Evolutionary conservation across 2,113 vertebrate species (phyloP).

Genomic region (Pristiophorus japonicus): DNA sequence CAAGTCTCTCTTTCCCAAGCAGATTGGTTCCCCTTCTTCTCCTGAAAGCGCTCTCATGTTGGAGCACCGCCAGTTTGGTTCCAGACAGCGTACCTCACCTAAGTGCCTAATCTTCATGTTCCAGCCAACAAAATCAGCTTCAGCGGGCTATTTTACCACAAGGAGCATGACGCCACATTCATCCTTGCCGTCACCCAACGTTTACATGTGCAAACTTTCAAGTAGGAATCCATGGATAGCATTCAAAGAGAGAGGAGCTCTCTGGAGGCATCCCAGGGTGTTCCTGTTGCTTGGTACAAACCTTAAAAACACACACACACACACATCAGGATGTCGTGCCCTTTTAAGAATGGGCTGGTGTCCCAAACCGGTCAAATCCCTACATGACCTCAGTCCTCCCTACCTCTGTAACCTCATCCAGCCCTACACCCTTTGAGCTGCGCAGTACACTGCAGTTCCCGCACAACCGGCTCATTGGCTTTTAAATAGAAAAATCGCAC

Average conservation of each 20-base stretch:
- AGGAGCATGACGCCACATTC: background rate
- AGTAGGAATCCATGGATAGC: background rate
- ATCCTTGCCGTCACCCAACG: background rate
- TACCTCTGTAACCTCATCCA: too few relatives aligned
- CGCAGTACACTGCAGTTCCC: too few relatives aligned
- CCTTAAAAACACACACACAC: background rate
- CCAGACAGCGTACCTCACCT: background rate
- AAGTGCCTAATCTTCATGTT: too few relatives aligned
- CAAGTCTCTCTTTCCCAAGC: background rate
- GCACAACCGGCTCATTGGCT: too few relatives aligned
- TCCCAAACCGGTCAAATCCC: too few relatives aligned
- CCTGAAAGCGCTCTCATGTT: background rate
- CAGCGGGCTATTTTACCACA: background rate
- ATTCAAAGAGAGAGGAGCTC: background rate
- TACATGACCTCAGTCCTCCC: background rate
- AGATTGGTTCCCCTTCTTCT: background rate
- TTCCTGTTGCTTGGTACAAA: background rate
- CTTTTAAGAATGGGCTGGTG: background rate
- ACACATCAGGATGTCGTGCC: background rate
- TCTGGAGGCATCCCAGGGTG: background rate
- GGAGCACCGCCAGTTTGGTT: background rate
- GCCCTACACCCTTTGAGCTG: background rate
- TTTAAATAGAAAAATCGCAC: too few relatives aligned
- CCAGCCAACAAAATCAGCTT: too few relatives aligned
- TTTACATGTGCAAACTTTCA: background rate